These are phyloP conservation scores for Caranx melampygus DNA, from an alignment of 2,113 vertebrate genomes.

Conservation along the genomic window DNA sequence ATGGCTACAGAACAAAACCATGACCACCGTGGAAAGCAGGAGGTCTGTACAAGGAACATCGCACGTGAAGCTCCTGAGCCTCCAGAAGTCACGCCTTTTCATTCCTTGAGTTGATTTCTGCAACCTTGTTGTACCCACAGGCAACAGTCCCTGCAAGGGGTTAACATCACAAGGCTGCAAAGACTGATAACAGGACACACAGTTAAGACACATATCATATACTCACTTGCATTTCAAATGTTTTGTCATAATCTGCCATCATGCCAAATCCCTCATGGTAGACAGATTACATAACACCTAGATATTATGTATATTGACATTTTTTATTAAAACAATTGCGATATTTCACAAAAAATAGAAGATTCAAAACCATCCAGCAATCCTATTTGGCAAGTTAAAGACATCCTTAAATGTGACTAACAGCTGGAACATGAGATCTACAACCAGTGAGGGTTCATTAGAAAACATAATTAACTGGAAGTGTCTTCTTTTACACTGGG, in stretches of 20 bases:
- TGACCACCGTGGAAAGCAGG: slow-evolving; percentile 83
- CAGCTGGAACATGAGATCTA: not conserved
- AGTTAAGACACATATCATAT: not conserved
- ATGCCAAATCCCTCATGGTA: not conserved
- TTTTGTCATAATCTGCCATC: not conserved
- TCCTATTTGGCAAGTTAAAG: not conserved
- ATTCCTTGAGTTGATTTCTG: slow-evolving; percentile 79
- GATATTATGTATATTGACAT: not conserved
- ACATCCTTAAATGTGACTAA: not conserved
- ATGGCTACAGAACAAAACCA: slow-evolving; percentile 47
- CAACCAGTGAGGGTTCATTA: not conserved
- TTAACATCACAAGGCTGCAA: slow-evolving; percentile 71
- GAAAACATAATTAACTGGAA: not conserved
- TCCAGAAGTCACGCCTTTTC: slow-evolving; percentile 83
- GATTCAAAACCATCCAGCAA: not conserved
- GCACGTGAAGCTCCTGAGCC: slow-evolving; percentile 78
- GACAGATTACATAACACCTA: not conserved
- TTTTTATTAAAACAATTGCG: slow-evolving; percentile 45
- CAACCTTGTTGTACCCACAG: slow-evolving; percentile 71
- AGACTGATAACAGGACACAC: not conserved
- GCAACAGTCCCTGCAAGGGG: slow-evolving; percentile 61
- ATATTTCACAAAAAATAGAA: not conserved
- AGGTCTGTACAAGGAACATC: slow-evolving; percentile 83
- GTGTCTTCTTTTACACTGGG: not conserved
- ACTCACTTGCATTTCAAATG: not conserved